These are phyloP conservation scores for Drosophila anceps DNA, from an alignment of 2,888 invertebrate genomes.

Conservation along the genomic window DNA sequence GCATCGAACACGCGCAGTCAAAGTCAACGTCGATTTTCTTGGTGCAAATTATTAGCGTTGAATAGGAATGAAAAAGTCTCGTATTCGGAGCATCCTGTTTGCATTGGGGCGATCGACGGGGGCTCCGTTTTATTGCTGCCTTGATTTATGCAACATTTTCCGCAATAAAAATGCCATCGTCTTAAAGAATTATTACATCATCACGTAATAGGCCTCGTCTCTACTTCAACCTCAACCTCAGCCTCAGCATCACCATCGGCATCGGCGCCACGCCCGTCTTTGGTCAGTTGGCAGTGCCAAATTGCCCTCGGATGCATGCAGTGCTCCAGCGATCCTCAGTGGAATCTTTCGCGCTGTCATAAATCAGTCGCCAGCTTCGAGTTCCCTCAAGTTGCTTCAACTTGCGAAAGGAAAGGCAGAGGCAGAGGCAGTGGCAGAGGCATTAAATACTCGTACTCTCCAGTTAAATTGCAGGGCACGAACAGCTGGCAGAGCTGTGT, in stretches of 20 bases:
- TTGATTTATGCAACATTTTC: constrained; percentile 81
- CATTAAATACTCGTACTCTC: constrained; percentile 71
- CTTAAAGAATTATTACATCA: constrained; percentile 79
- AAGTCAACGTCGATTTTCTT: constrained; percentile 40
- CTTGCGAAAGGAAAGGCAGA: constrained; percentile 23
- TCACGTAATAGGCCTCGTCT: constrained; percentile 74
- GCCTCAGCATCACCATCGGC: constrained; percentile 28
- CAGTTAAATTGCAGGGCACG: constrained; percentile 74
- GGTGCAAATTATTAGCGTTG: constrained; percentile 68
- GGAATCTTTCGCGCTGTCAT: constrained; percentile 72
- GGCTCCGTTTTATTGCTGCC: constrained; percentile 74
- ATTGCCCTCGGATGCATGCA: constrained; percentile 63
- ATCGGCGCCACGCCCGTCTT: constrained; percentile 71
- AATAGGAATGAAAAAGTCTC: constrained; percentile 61
- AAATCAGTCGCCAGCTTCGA: constrained; percentile 72
- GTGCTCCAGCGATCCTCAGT: constrained; percentile 38
- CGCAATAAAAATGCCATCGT: constrained; percentile 78
- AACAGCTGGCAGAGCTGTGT: constrained; percentile 52
- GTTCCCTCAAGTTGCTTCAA: constrained; percentile 39
- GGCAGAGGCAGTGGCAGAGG: constrained; percentile 49
- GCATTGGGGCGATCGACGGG: constrained; percentile 54
- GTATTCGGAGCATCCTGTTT: constrained; percentile 64
- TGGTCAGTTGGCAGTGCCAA: constrained; percentile 51
- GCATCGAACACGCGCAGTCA: constrained; percentile 21
- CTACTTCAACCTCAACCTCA: constrained; percentile 15